Evolutionary conservation across 2,113 vertebrate species (phyloP), one percentile per base, ranked within the genome.

Genomic region (Nettapus auritus): DNA sequence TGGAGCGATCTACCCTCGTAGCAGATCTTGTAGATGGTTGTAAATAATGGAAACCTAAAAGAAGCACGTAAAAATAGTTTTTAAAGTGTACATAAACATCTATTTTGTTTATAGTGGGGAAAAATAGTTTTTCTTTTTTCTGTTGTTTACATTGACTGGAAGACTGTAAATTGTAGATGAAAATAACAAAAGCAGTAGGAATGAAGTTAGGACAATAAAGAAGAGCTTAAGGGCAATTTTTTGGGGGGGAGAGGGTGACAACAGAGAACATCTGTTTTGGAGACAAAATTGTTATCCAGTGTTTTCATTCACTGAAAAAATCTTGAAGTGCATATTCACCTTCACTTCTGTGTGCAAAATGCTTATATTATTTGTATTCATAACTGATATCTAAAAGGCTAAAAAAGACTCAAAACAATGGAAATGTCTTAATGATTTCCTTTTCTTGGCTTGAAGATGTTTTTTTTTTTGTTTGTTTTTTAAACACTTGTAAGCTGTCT

Each of bases 31-130:
- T 98, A 99, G 90, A 99, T 95, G 0, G 97, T 98, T 10, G 96
- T 91, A 48, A 99, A 99, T 83, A 99, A 70, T 5, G 99, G 98
- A 94, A 99, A 99, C 97, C 99, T 99, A 66, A 23, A 93, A 82
- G 73, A 48, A 90, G 46, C 14, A 56, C 2, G 2, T 9, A 66
- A 29, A 46, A 79, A 63, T 67, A 25, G 59, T 38, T 74, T 78
- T 63, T 29, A 71, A 88, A n/a, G 11, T 48, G 74, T 67, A 44
- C 38, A 20, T 60, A 20, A 60, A 34, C 3, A 3, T 50, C 21
- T 6, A 48, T 48, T 22, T 22, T 48, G 46, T 48, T 48, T 48
- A 48, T 22, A 48, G 46, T 48, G 20, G 46, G 20, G 20, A 48
- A 48, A 48, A 48, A 48, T 22, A 46, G 44, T 46, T n/a, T n/a